Evolutionary conservation across 2,113 vertebrate species (phyloP), one percentile per base, ranked within the genome.

Genomic region (Narcine bancroftii): DNA sequence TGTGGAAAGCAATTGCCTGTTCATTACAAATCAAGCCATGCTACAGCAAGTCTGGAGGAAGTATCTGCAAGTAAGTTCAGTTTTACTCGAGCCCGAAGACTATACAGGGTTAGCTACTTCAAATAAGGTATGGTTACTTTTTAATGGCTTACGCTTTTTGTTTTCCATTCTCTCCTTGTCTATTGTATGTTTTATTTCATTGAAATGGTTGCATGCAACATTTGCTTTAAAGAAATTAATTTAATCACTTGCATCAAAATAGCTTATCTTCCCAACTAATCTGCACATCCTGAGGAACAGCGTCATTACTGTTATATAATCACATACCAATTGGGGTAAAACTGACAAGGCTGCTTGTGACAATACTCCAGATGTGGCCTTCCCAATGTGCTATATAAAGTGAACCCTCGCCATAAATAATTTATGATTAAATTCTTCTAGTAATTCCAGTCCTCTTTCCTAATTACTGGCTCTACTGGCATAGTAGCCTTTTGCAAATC

Each of bases 1-100:
- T 97, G 96, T 99, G 99, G 99, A 99, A 99, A 93, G 98, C 99
- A 0, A 96, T 99, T 92, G 98, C 99, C 92, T 99, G 99, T 91
- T 97, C 97, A 0, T 95, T 99, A 92, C 99, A 99, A 95, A 99
- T 99, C 94, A 99, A 99, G 95, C 98, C 99, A 72, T 99, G 99
- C 93, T 97, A 98, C 94, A 98, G 98, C 96, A 98, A 97, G 96
- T 98, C 98, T 93, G 97, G 97, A 94, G 97, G 97, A 79, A 99
- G 97, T 83, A 99, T 99, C 94, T 99, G 99, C 98, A 99, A 97
- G 99, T 99, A 96, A 93, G 97, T 95, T 47, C 36, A 92, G 19
- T 85, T 33, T 83, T 53, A 53, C 47, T 83, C 9, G 3, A 5
- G 24, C 47, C 50, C 29, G 29, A 36, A 89, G 53, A 13, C 10